phyloP scores from a whole-genome alignment of 2,797 vertebrate species.

The Benthosema pterotum region DNA sequence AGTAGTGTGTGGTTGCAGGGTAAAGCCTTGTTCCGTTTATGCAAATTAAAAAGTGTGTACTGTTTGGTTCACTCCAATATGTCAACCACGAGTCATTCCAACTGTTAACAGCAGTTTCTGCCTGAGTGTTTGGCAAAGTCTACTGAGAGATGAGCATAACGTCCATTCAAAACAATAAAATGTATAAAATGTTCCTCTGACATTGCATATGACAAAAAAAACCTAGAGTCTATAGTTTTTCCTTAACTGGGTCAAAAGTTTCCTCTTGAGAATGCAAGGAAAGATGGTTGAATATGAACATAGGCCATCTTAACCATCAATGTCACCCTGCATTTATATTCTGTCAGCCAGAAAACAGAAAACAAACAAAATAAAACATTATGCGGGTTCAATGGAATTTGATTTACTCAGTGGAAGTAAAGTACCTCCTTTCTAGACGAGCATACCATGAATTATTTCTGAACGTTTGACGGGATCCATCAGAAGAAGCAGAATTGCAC shows the following conservation, averaged over 20 bases:
- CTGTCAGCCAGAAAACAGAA: constrained; percentile 48
- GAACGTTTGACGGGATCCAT: constrained; percentile 46
- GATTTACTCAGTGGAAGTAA: constrained; percentile 26
- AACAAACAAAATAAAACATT: no score
- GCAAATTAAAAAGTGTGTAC: no score
- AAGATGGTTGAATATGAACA: constrained; percentile 51
- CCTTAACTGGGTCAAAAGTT: constrained; percentile 63
- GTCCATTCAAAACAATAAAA: no score
- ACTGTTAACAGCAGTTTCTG: no score
- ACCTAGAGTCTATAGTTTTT: constrained; percentile 1
- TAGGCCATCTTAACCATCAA: constrained; percentile 43
- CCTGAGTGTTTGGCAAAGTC: no score
- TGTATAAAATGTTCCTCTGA: no score
- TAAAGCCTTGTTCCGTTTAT: no score
- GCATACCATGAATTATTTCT: constrained; percentile 54
- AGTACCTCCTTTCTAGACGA: constrained; percentile 26
- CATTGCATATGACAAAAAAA: no score
- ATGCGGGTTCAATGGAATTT: constrained; percentile 35
- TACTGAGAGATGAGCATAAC: no score
- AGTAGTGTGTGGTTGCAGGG: no score
- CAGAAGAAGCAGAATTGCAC: constrained; percentile 30
- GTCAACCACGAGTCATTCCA: no score
- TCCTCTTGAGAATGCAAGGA: constrained; percentile 52
- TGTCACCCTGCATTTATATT: constrained; percentile 51
- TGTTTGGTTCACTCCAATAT: no score